phyloP scores from a whole-genome alignment of 2,888 invertebrate species.

The Anthrax anthrax region DNA sequence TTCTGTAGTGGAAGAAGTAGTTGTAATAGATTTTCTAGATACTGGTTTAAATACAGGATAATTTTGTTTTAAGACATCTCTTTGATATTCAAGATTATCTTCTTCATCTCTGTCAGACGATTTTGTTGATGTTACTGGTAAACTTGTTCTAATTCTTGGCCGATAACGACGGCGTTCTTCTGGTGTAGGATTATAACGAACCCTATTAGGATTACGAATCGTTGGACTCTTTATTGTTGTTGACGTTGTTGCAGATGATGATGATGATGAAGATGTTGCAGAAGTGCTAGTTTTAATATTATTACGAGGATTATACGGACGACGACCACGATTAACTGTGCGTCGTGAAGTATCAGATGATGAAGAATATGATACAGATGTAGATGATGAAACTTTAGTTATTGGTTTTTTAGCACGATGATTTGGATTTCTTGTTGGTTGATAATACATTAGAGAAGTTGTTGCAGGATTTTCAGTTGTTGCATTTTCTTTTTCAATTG shows the following conservation, averaged over 20 bases:
- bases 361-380: slow-evolving; percentile 23
- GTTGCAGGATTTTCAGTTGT: slow-evolving; percentile 34
- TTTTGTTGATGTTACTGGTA: slow-evolving; percentile 8
- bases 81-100: slow-evolving; percentile 41
- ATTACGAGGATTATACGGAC: slow-evolving; percentile 28
- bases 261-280: slow-evolving; percentile 19
- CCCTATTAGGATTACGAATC: slow-evolving; percentile 30
- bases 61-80: slow-evolving; percentile 48
- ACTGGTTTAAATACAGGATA: slow-evolving; percentile 43
- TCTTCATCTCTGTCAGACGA: slow-evolving; percentile 20
- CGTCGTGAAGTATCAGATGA: slow-evolving; percentile 26
- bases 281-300: slow-evolving; percentile 11
- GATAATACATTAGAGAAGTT: slow-evolving; percentile 20
- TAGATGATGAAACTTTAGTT: slow-evolving; percentile 23
- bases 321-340: slow-evolving; percentile 30
- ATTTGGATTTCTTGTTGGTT: slow-evolving; percentile 36
- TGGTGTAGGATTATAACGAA: slow-evolving; percentile 31
- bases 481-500: slow-evolving; percentile 15
- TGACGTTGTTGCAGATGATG: slow-evolving; percentile 8
- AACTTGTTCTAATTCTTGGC: slow-evolving; percentile 22
- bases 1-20: slow-evolving; percentile 24
- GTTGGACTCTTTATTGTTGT: slow-evolving; percentile 23
- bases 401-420: slow-evolving; percentile 39
- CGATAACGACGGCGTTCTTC: slow-evolving; percentile 31
- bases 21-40: slow-evolving; percentile 20